phyloP scores from a whole-genome alignment of 2,888 invertebrate species.

The Dicycla oo region DNA sequence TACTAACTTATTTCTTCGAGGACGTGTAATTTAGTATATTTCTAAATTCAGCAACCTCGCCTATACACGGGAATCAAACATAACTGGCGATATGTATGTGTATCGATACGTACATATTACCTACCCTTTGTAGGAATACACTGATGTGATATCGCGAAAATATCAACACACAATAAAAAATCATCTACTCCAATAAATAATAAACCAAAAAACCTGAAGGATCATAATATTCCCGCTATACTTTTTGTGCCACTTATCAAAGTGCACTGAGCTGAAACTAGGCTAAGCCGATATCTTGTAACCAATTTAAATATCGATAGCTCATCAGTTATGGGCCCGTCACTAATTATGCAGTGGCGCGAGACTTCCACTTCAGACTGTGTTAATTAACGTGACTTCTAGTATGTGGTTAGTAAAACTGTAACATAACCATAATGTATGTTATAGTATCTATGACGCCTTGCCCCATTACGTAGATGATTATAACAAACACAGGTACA shows the following conservation, averaged over 20 bases:
- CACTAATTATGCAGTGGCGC: slow-evolving; percentile 52
- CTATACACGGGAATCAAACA: not conserved
- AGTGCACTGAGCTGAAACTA: slow-evolving; percentile 47
- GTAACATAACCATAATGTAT: no score
- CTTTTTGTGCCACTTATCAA: slow-evolving; percentile 22
- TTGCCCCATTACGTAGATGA: no score
- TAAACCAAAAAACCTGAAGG: not conserved
- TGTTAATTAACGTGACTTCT: slow-evolving; percentile 46
- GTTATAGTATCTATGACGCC: no score
- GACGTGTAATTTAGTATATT: not conserved
- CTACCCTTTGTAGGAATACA: not conserved
- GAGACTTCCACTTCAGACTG: slow-evolving; percentile 23
- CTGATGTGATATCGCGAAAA: not conserved
- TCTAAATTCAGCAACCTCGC: not conserved
- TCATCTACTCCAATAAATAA: slow-evolving; percentile 17
- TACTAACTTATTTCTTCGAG: no score
- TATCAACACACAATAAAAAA: slow-evolving; percentile 19
- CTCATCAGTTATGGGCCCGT: slow-evolving; percentile 49
- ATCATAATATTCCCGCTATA: not conserved
- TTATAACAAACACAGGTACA: no score
- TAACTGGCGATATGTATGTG: not conserved
- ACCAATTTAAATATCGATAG: slow-evolving; percentile 63
- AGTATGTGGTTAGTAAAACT: not conserved
- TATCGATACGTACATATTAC: no score
- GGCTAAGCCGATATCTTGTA: slow-evolving; percentile 54